Base-by-base conservation (phyloP, 2,888 invertebrate species). In the Dynastes hyllus region DNA sequence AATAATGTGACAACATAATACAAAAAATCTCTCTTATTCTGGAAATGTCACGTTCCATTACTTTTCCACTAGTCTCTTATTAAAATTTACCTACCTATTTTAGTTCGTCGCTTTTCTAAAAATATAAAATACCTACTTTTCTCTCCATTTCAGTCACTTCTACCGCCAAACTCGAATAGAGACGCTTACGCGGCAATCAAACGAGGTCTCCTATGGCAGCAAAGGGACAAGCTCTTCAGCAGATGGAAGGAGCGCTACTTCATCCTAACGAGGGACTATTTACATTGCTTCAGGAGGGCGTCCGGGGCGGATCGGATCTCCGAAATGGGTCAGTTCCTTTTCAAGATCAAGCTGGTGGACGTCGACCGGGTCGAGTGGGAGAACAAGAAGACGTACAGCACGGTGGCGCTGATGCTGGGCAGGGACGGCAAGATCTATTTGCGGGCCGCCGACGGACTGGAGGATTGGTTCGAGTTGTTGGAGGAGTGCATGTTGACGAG, bases 161-260 rank as follows among this genome's bases (percentile, higher is more conserved):
- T 88, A 80, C 85, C 87, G 70, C 80, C 84, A 16, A 87, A 85
- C 78, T 86, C 85, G 78, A 87, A 87, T 81, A 88, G 87, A 83
- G 88, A 90, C 87, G 83, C 89, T 87, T 88, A 90, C 88, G 92
- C 92, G 84, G 92, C 92, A 81, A 91, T 93, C 85, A 93, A 93
- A 87, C 91, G 92, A 78, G 93, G 93, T 79, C 89, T 93, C 69
- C 88, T 93, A 79, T 92, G 92, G 92, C 92, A 93, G 86, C 93
- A 93, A 85, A 88, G 93, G 79, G 93, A 93, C 86, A 91, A 92
- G 82, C 88, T 93, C 76, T 93, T 92, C 88, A 92, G 92, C 79
- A 88, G 93, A 81, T 93, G 93, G 93, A 93, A 93, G 87, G 93
- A 93, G 86, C 89, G 93, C 85, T 93, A 92, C 85, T 93, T 93